phyloP scores from a whole-genome alignment of 2,113 vertebrate species.

The Lasiurus cinereus region DNA sequence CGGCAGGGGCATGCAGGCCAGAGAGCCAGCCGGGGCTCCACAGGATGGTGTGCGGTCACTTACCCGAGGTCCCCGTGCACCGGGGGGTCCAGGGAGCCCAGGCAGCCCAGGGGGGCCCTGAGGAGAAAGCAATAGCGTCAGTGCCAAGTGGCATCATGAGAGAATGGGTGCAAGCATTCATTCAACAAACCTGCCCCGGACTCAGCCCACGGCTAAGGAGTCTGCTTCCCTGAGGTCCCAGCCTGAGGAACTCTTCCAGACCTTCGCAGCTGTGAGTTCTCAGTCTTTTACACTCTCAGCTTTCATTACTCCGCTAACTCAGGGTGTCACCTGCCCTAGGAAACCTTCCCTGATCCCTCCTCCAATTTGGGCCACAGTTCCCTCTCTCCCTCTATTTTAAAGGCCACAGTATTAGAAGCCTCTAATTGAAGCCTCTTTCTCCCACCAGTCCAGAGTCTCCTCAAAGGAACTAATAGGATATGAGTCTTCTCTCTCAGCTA shows the following conservation, averaged over 20 bases:
- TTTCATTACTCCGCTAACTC: not conserved
- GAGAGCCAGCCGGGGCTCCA: not conserved
- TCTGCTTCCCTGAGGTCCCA: not conserved
- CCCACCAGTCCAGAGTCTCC: not conserved
- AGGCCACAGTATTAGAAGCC: not conserved
- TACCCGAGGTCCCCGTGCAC: slow-evolving; percentile 95
- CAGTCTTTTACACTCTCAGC: not conserved
- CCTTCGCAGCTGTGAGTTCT: not conserved
- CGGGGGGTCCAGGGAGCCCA: slow-evolving; percentile 93
- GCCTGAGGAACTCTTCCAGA: not conserved
- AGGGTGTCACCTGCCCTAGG: not conserved
- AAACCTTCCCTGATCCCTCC: not conserved
- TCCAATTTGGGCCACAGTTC: not conserved
- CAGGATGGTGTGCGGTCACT: slow-evolving; percentile 77
- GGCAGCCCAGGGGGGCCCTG: slow-evolving; percentile 95
- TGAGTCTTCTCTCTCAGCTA: slow-evolving; percentile 57
- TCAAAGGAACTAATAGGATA: slow-evolving; percentile 44
- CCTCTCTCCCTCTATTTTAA: not conserved
- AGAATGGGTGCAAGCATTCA: not conserved
- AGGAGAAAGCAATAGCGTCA: slow-evolving; percentile 69
- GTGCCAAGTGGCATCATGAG: not conserved
- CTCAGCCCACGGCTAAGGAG: not conserved
- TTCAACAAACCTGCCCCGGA: not conserved
- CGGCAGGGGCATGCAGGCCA: not conserved
- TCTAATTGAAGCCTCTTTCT: not conserved